These are phyloP conservation scores for Rattus rattus DNA, from an alignment of 2,113 vertebrate genomes.

Conservation along the genomic window DNA sequence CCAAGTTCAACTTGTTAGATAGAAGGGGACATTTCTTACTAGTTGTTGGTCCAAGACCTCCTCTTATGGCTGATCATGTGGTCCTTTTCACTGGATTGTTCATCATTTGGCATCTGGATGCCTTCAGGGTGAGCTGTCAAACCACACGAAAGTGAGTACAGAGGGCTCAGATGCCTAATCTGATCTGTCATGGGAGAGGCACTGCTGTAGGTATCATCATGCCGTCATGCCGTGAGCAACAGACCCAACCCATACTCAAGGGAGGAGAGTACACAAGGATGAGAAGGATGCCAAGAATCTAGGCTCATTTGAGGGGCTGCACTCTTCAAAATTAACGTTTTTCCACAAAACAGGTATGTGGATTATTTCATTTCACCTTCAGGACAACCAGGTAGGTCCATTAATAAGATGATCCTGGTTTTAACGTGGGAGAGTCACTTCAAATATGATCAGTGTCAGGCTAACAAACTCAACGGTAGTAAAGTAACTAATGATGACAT, in stretches of 20 bases:
- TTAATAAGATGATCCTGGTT: background rate
- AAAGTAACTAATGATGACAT: background rate
- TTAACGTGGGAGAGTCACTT: constrained; percentile 21
- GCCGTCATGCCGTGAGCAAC: background rate
- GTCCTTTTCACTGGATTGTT: background rate
- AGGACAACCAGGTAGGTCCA: background rate
- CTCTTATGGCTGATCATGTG: background rate
- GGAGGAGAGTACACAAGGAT: background rate
- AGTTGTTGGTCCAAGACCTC: background rate
- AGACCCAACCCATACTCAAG: background rate
- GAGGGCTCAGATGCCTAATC: background rate
- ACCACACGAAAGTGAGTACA: rapidly evolving
- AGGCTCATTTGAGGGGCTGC: background rate
- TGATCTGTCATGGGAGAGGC: background rate
- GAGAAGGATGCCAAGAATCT: background rate
- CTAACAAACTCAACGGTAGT: background rate
- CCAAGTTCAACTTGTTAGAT: background rate
- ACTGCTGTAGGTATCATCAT: background rate
- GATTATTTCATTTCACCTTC: background rate
- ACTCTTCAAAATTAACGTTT: background rate
- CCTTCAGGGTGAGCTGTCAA: background rate
- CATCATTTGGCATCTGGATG: background rate
- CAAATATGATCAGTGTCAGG: background rate
- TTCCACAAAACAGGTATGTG: background rate
- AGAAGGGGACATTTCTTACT: background rate